These are phyloP conservation scores for Neuroscelio doddi DNA, from an alignment of 2,888 invertebrate species.

Conservation along the genomic window DNA sequence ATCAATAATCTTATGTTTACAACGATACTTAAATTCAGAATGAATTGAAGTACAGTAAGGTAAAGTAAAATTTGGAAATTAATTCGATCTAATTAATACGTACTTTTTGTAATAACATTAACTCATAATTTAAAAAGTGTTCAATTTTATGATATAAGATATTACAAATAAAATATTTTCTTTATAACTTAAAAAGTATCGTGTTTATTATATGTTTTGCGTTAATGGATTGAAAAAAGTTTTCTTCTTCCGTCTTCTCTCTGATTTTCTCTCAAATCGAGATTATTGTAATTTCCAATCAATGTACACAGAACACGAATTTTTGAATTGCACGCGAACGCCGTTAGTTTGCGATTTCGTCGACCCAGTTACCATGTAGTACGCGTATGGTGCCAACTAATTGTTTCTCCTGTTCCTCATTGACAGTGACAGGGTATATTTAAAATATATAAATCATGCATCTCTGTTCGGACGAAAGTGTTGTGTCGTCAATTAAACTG, in stretches of 20 bases:
- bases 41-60: background rate
- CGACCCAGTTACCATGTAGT: constrained; percentile 34
- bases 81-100: no score
- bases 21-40: no score
- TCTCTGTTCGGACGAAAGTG: background rate
- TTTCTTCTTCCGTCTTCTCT: no score
- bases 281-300: constrained; percentile 28
- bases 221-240: no score
- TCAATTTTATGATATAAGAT: no score
- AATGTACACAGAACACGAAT: constrained; percentile 17
- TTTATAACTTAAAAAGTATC: no score
- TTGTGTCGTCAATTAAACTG: constrained; percentile 8
- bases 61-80: constrained; percentile 3
- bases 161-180: no score
- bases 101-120: no score
- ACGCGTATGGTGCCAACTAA: constrained; percentile 14
- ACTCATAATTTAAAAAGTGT: no score
- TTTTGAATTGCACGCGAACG: constrained; percentile 21
- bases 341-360: constrained; percentile 19
- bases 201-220: background rate
- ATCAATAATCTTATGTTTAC: no score
- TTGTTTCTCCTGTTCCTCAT: constrained; percentile 13
- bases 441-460: constrained; percentile 5
- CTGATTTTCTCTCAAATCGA: constrained; percentile 27
- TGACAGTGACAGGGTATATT: constrained; percentile 16